These are phyloP conservation scores for Sarcophaga bullata DNA, from an alignment of 1,140 invertebrate species.

Conservation along the genomic window DNA sequence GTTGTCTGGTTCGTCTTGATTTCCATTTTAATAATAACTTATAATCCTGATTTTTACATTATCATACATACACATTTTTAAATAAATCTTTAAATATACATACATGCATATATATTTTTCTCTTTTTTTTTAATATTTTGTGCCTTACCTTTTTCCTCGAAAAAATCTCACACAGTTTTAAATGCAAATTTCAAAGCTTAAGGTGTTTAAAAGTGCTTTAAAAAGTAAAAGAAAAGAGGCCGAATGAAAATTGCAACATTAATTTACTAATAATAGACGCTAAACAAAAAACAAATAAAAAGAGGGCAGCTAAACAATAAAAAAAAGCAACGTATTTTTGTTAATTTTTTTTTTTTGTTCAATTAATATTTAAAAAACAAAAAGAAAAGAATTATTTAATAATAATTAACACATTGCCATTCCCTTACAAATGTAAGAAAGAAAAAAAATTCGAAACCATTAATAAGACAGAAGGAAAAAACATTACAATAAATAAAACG, in stretches of 20 bases:
- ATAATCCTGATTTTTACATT: no score
- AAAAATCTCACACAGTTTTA: not conserved
- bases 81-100: no score
- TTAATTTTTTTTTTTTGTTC: no score
- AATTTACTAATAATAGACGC: not conserved
- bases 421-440: not conserved
- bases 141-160: no score
- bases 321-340: not conserved
- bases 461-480: no score
- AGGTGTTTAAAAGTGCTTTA: slow-evolving; percentile 36
- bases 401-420: slow-evolving; percentile 19
- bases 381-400: no score
- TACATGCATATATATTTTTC: no score
- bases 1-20: no score
- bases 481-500: not conserved
- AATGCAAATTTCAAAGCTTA: slow-evolving; percentile 14
- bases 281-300: not conserved
- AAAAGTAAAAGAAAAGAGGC: not conserved
- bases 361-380: not conserved
- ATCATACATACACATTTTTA: no score
- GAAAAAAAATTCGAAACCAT: not conserved
- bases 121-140: no score
- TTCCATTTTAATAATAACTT: no score
- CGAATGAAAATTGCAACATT: not conserved
- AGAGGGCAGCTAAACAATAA: not conserved